Evolutionary conservation across 2,888 invertebrate genomes (phyloP), one percentile per base, ranked within the genome.

Genomic region (Diachrysia chrysitis): DNA sequence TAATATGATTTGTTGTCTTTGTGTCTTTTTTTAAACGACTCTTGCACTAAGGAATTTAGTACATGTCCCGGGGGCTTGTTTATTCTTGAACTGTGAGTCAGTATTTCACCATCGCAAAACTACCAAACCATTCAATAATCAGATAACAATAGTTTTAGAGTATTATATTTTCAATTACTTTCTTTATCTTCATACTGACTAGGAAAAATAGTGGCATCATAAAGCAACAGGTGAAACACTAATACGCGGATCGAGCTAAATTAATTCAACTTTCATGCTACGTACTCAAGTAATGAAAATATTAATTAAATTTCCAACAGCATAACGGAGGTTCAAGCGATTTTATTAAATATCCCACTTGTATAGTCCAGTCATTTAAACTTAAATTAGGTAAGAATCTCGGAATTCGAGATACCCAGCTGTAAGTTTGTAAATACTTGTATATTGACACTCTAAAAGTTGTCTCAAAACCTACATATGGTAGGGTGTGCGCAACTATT

Each of bases 221-320:
- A 73, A 63, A 71, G 63, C 35, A 63, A 46, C 51, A 61, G 48
- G 63, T 56, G 35, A 78, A 77, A 68, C 74, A 78, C 63, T 74
- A 71, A 74, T 68, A 77, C 71, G 57, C 58, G 66, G 57, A 74
- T 78, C 61, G 74, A 68, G 65, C 63, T 29, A 74, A 77, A 71
- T 71, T 71, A 66, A 78, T 77, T 71, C 66, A 74, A 71, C 61
- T 77, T 61, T 66, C 55, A 54, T 66, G 29, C 63, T 67, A 77
- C 71, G 71, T 65, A 55, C 62, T 58, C n/a, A 68, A 74, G 74
- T 71, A 74, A 77, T 77, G 71, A 74, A 74, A 77, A 74, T 77
- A 77, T 78, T 74, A 78, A 77, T 77, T 73, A 65, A 77, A 74
- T 74, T 76, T 68, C 76, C 55, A 73, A 71, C 66, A 71, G 66